Evolutionary conservation across 2,797 vertebrate species (phyloP).

Genomic region (Eulemur rubriventer): DNA sequence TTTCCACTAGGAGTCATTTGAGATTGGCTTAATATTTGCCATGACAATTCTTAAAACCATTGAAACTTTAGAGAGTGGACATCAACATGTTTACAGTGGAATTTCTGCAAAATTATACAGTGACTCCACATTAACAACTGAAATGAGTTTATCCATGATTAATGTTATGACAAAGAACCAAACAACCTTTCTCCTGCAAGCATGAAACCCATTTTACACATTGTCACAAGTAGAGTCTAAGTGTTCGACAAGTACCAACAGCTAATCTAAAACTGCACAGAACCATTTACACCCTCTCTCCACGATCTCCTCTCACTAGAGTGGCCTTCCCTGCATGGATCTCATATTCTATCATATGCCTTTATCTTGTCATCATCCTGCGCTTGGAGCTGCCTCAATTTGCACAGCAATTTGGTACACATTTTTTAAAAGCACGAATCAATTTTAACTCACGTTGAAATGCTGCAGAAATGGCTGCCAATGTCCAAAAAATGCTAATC

Average conservation of each 20-base stretch:
- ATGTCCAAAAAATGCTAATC: conserved; percentile 84
- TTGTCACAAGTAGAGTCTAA: conserved; percentile 70
- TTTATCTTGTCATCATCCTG: not conserved
- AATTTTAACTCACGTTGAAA: conserved; percentile 78
- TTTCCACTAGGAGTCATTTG: conserved; percentile 44
- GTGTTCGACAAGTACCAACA: conserved; percentile 74
- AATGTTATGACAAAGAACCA: conserved; percentile 72
- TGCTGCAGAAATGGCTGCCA: conserved; percentile 69
- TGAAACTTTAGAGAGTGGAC: conserved; percentile 63
- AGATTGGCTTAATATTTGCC: not conserved
- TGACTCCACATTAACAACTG: conserved; percentile 50
- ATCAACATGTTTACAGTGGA: conserved; percentile 33
- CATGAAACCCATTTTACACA: conserved; percentile 74
- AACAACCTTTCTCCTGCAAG: conserved; percentile 67
- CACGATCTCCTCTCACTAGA: not conserved
- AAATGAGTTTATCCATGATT: conserved; percentile 76
- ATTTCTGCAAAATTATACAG: conserved; percentile 53
- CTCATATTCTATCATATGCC: not conserved
- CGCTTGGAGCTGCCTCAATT: conserved; percentile 62
- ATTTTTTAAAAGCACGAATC: conserved; percentile 65
- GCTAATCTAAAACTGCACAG: conserved; percentile 62
- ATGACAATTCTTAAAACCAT: conserved; percentile 56
- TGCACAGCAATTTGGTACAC: conserved; percentile 66
- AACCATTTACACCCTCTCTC: conserved; percentile 66
- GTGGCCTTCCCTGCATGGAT: not conserved